Evolutionary conservation across 2,113 vertebrate genomes (phyloP).

Genomic region (Microtus pennsylvanicus): DNA sequence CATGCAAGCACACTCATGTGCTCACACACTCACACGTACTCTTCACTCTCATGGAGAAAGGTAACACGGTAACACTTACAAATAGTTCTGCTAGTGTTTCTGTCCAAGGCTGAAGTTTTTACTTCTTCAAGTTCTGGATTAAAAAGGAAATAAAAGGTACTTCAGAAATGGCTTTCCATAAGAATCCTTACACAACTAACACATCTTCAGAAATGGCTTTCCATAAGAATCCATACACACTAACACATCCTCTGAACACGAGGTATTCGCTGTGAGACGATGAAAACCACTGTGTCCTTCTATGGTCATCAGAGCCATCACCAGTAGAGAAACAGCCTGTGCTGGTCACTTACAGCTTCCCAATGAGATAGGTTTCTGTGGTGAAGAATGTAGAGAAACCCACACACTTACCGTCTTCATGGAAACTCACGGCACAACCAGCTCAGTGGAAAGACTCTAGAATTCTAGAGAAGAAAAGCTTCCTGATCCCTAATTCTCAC

Average conservation of each 20-base stretch:
- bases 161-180: slow-evolving; percentile 53
- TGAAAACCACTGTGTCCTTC: slow-evolving; percentile 21
- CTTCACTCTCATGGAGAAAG: slow-evolving; percentile 16
- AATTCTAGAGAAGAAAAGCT: neutral
- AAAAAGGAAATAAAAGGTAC: slow-evolving; percentile 67
- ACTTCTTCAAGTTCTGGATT: slow-evolving; percentile 89
- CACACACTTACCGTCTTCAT: neutral
- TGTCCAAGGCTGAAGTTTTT: slow-evolving; percentile 89
- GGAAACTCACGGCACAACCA: neutral
- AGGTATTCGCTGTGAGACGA: neutral
- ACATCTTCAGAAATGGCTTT: slow-evolving; percentile 57
- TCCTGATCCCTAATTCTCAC: neutral
- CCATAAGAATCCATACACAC: slow-evolving; percentile 48
- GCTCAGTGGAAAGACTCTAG: neutral
- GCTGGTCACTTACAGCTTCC: neutral
- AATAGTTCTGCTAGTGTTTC: slow-evolving; percentile 90
- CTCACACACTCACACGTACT: neutral
- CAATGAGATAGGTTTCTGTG: neutral
- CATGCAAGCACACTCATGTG: neutral
- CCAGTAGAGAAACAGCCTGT: neutral
- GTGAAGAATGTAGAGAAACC: neutral
- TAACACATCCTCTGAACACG: neutral
- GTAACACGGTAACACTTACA: slow-evolving; percentile 87
- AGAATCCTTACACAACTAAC: slow-evolving; percentile 51
- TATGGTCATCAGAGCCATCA: neutral